phyloP scores from a whole-genome alignment of 2,797 vertebrate species.

The Simalia tracyae region DNA sequence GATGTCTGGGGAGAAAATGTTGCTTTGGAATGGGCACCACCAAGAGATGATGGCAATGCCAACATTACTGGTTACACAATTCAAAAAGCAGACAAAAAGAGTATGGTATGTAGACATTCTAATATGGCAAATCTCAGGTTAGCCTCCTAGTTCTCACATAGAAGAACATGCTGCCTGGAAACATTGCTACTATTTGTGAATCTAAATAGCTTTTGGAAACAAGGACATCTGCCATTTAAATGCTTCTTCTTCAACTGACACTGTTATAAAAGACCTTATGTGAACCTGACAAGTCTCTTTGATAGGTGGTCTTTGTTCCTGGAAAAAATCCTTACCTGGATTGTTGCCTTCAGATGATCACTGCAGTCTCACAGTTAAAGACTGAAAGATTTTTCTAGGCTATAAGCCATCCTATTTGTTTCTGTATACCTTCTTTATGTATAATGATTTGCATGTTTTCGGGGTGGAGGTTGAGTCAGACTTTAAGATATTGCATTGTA shows the following conservation, averaged over 20 bases:
- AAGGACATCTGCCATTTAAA: background rate
- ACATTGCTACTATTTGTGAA: background rate
- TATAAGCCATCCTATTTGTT: background rate
- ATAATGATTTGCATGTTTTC: background rate
- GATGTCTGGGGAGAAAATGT: slow-evolving; percentile 97
- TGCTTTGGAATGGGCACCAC: slow-evolving; percentile 91
- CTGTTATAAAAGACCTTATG: background rate
- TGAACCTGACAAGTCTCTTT: background rate
- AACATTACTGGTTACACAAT: slow-evolving; percentile 96
- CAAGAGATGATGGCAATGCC: slow-evolving; percentile 92
- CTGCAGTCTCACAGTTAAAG: background rate
- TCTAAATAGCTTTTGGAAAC: background rate
- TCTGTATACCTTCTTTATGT: background rate
- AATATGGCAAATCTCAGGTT: background rate
- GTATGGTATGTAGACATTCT: slow-evolving; percentile 82
- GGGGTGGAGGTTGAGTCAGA: background rate
- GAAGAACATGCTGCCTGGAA: background rate
- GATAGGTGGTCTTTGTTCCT: background rate
- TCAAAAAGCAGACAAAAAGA: slow-evolving; percentile 99
- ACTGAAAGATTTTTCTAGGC: too few relatives aligned
- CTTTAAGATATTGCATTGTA: background rate
- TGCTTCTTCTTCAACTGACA: background rate
- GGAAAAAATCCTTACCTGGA: background rate
- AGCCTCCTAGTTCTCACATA: background rate
- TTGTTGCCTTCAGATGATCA: background rate